These are phyloP conservation scores for Malurus cyaneus DNA, from an alignment of 2,113 vertebrate species.

Conservation along the genomic window DNA sequence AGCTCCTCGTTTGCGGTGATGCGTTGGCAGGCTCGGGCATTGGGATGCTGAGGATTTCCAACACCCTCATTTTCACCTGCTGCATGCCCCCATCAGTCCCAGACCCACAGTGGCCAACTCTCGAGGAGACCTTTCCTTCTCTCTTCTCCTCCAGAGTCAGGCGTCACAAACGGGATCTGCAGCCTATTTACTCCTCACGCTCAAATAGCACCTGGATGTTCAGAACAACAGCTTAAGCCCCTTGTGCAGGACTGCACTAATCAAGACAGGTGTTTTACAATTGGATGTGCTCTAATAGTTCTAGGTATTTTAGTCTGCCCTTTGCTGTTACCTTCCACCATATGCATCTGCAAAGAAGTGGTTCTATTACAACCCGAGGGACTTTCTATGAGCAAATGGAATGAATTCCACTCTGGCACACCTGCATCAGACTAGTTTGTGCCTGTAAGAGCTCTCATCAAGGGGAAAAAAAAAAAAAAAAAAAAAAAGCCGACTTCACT, in stretches of 20 bases:
- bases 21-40: not conserved
- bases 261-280: not conserved
- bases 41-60: rapidly evolving
- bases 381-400: not conserved
- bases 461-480: not conserved
- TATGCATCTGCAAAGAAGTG: too few relatives aligned
- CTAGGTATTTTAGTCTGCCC: not conserved
- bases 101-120: not conserved
- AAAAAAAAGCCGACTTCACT: too few relatives aligned
- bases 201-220: not conserved
- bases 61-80: not conserved
- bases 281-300: not conserved
- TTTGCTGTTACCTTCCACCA: too few relatives aligned
- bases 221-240: not conserved
- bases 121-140: not conserved
- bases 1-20: not conserved
- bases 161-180: not conserved
- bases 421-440: not conserved
- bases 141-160: not conserved
- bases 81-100: not conserved
- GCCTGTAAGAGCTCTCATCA: not conserved
- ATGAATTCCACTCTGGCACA: not conserved
- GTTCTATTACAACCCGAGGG: not conserved
- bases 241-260: not conserved
- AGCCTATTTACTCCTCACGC: not conserved